A percentile compares a stretch with the other conserved stretches of the same genome.
phyloP scores from a whole-genome alignment of 2,888 invertebrate genomes.

The Lithophane leautieri region DNA sequence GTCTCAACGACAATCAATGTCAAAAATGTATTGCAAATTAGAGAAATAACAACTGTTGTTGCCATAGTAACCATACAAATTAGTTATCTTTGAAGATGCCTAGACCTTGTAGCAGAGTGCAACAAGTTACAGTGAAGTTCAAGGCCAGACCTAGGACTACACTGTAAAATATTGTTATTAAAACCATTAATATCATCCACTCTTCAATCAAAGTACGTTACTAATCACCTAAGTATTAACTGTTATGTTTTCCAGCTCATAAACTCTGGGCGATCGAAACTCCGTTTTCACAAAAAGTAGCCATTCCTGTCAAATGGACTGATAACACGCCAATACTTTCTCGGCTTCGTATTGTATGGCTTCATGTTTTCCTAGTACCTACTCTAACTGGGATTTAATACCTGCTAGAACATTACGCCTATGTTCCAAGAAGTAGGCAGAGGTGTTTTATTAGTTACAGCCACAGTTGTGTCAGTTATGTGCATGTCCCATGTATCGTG shows the following conservation, averaged over 20 bases:
- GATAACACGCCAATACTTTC: constrained; percentile 74
- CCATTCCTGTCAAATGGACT: constrained; percentile 73
- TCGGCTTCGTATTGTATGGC: constrained; percentile 23
- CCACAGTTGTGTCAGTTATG: too few relatives aligned
- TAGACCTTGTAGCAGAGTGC: neutral
- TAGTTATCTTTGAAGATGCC: neutral
- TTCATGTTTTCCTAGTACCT: constrained; percentile 47
- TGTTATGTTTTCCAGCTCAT: constrained; percentile 69
- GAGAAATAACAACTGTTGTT: neutral
- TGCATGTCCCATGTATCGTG: too few relatives aligned
- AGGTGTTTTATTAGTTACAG: too few relatives aligned
- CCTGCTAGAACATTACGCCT: too few relatives aligned
- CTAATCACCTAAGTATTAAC: constrained; percentile 40
- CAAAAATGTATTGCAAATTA: neutral
- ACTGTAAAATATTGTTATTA: neutral
- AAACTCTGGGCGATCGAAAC: constrained; percentile 74
- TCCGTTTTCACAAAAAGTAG: constrained; percentile 72
- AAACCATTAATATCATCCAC: neutral
- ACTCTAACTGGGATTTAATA: constrained; percentile 15
- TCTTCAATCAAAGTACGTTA: constrained; percentile 10
- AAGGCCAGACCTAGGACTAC: neutral
- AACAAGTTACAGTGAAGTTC: neutral
- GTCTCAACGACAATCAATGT: neutral
- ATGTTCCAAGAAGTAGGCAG: too few relatives aligned
- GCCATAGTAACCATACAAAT: neutral